Conservation (phyloP, 1,140 invertebrate species). For the Pemphigus obesinymphae region DNA sequence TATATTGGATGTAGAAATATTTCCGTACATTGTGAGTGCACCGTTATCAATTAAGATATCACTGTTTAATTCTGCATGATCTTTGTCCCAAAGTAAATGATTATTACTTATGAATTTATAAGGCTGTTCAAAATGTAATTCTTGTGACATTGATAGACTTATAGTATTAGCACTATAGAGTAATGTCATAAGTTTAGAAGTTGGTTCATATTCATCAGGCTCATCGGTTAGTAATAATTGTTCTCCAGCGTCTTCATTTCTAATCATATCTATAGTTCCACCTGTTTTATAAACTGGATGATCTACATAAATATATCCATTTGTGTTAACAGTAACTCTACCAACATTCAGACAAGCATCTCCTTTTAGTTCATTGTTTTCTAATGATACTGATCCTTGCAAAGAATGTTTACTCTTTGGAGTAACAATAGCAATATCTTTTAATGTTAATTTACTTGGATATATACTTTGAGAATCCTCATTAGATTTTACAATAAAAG, state of each 20-base stretch:
- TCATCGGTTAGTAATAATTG: neutral
- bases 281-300: neutral
- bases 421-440: neutral
- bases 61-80: neutral
- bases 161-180: neutral
- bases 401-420: neutral
- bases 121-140: neutral
- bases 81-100: neutral
- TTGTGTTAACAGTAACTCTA: neutral
- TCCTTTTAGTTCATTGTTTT: neutral
- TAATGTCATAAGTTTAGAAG: neutral
- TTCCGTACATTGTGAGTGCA: neutral
- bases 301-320: neutral
- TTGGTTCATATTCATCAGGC: neutral
- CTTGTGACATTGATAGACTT: neutral
- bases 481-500: neutral
- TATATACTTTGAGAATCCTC: neutral
- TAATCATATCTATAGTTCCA: neutral
- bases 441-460: neutral
- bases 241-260: neutral
- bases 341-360: neutral
- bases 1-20: neutral
- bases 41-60: neutral
- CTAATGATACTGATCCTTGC: neutral
- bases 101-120: neutral